Evolutionary conservation across 2,888 invertebrate species (phyloP).

Genomic region (Endomychus coccineus): DNA sequence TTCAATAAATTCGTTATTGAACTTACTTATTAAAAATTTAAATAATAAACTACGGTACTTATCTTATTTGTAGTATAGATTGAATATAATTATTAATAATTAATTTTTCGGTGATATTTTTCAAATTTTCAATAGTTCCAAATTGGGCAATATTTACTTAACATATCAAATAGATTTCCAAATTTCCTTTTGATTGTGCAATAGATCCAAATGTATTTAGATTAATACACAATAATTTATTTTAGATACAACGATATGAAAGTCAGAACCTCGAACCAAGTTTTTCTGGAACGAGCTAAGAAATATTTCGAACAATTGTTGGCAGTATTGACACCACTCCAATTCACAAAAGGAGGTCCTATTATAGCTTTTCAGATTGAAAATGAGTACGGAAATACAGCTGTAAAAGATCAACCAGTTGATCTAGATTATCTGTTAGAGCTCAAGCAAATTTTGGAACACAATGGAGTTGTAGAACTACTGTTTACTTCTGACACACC

Average conservation of each 20-base stretch:
- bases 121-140: too few species aligned
- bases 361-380: slow-evolving; percentile 84
- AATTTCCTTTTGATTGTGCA: too few species aligned
- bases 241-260: slow-evolving; percentile 45
- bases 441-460: slow-evolving; percentile 34
- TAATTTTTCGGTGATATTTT: too few species aligned
- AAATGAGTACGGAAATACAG: slow-evolving; percentile 59
- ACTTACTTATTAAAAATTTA: too few species aligned
- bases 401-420: slow-evolving; percentile 24
- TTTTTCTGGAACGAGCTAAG: slow-evolving; percentile 44
- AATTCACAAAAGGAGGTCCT: slow-evolving; percentile 71
- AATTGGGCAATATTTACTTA: too few species aligned
- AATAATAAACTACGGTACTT: too few species aligned
- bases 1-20: too few species aligned
- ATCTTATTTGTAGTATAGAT: too few species aligned
- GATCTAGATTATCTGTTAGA: slow-evolving; percentile 40
- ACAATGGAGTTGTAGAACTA: slow-evolving; percentile 42
- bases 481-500: slow-evolving; percentile 48
- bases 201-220: slow-evolving; percentile 1
- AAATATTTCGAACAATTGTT: slow-evolving; percentile 48
- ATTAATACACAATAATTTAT: too few species aligned
- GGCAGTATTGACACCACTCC: slow-evolving; percentile 44
- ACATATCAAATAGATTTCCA: too few species aligned
- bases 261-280: slow-evolving; percentile 37
- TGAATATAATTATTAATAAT: too few species aligned